phyloP scores from a whole-genome alignment of 2,113 vertebrate species.

The Rhinogobius similis region DNA sequence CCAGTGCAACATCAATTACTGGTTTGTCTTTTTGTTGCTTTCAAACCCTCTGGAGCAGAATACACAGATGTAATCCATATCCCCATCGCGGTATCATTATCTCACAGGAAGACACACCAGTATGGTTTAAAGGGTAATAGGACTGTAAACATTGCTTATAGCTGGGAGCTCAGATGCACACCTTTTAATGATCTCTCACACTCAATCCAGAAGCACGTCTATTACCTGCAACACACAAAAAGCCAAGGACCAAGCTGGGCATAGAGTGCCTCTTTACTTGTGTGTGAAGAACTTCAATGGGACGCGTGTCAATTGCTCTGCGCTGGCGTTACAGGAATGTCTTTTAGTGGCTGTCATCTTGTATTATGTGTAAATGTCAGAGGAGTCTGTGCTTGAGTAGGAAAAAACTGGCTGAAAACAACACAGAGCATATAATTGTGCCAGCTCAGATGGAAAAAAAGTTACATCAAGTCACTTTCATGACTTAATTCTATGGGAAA shows the following conservation, averaged over 20 bases:
- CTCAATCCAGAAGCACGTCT: slow-evolving; percentile 32
- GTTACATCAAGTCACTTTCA: too few relatives aligned
- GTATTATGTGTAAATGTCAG: too few relatives aligned
- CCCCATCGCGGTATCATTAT: slow-evolving; percentile 40
- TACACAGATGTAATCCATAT: slow-evolving; percentile 23
- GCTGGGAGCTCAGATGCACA: slow-evolving; percentile 46
- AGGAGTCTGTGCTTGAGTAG: too few relatives aligned
- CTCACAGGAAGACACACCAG: slow-evolving; percentile 32
- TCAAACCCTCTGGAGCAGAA: slow-evolving; percentile 14
- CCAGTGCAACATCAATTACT: too few relatives aligned
- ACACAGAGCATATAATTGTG: too few relatives aligned
- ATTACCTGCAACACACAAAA: slow-evolving; percentile 28
- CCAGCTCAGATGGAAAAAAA: too few relatives aligned
- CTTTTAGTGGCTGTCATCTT: too few relatives aligned
- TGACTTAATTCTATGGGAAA: too few relatives aligned
- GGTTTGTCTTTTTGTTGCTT: slow-evolving; percentile 8
- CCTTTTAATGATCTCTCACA: slow-evolving; percentile 32
- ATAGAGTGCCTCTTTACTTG: too few relatives aligned
- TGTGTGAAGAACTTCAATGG: neutral
- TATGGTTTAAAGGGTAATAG: slow-evolving; percentile 39
- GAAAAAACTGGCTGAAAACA: too few relatives aligned
- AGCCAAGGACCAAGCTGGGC: slow-evolving; percentile 32
- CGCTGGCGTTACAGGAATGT: slow-evolving; percentile 1
- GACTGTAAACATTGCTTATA: slow-evolving; percentile 39
- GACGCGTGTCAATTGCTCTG: neutral